A percentile compares a stretch with the other conserved stretches of the same genome.
Evolutionary conservation across 2,888 invertebrate species (phyloP).

Genomic region (Limnephilus marmoratus): DNA sequence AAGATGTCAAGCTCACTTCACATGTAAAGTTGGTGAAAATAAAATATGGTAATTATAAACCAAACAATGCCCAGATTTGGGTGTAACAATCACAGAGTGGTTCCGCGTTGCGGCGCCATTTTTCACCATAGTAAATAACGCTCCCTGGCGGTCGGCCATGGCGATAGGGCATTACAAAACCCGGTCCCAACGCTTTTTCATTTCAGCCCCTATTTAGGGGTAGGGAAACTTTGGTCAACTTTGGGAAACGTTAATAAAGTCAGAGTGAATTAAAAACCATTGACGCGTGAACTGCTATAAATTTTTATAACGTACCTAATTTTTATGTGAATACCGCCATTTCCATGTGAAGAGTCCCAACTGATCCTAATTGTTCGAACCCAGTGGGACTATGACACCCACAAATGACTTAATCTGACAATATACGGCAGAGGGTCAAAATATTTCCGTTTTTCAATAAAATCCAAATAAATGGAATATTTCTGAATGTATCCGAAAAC

Average conservation of each 20-base stretch:
- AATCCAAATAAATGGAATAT: no score
- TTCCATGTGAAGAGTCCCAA: no score
- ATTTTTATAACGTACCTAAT: neutral
- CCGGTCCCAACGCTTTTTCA: conserved; percentile 19
- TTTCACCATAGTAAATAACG: conserved; percentile 30
- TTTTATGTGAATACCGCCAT: no score
- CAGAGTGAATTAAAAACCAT: neutral
- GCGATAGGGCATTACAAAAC: neutral
- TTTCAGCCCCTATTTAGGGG: neutral
- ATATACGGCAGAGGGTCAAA: no score
- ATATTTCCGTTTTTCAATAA: no score
- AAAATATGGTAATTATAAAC: neutral
- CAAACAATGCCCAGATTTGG: neutral
- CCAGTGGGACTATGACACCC: no score
- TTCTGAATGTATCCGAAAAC: no score
- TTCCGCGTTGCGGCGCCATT: conserved; percentile 13
- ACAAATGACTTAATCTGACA: no score
- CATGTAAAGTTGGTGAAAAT: neutral
- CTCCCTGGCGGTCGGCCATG: neutral
- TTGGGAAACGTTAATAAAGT: neutral
- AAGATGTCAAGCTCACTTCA: neutral
- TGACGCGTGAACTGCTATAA: neutral
- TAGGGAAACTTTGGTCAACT: neutral
- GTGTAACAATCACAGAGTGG: conserved; percentile 10
- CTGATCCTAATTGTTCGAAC: no score